Conservation (phyloP, 2,888 invertebrate genomes). For the Leptinotarsa juncta region DNA sequence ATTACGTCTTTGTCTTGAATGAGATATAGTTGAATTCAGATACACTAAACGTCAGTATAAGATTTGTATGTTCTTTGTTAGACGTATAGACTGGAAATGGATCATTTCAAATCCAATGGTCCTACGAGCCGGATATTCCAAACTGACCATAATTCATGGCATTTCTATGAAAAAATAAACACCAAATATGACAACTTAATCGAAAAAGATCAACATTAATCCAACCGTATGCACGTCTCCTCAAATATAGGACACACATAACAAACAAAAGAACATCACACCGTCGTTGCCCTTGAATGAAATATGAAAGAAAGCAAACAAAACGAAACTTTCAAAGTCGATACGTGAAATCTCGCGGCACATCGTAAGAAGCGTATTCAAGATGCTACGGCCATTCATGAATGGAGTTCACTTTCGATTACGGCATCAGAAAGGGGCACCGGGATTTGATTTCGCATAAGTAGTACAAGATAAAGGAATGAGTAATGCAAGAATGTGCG, state of each 20-base stretch:
- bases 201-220: background rate
- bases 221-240: background rate
- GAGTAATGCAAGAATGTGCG: slow-evolving; percentile 48
- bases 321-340: slow-evolving; percentile 39
- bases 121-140: slow-evolving; percentile 11
- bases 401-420: slow-evolving; percentile 56
- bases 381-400: slow-evolving; percentile 45
- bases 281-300: slow-evolving; percentile 24
- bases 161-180: background rate
- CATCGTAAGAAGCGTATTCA: slow-evolving; percentile 26
- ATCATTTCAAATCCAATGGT: background rate
- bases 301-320: slow-evolving; percentile 31
- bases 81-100: too few species aligned
- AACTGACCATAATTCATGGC: background rate
- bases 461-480: slow-evolving; percentile 51
- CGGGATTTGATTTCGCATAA: slow-evolving; percentile 56
- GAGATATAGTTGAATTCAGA: too few species aligned
- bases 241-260: background rate
- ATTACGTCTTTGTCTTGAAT: too few species aligned
- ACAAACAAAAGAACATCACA: slow-evolving; percentile 18
- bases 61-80: too few species aligned
- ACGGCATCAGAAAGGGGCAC: slow-evolving; percentile 51
- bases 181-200: background rate
- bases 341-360: slow-evolving; percentile 34
- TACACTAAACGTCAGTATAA: too few species aligned